Evolutionary conservation across 2,113 vertebrate species (phyloP).

Genomic region (Nothoprocta perdicaria): DNA sequence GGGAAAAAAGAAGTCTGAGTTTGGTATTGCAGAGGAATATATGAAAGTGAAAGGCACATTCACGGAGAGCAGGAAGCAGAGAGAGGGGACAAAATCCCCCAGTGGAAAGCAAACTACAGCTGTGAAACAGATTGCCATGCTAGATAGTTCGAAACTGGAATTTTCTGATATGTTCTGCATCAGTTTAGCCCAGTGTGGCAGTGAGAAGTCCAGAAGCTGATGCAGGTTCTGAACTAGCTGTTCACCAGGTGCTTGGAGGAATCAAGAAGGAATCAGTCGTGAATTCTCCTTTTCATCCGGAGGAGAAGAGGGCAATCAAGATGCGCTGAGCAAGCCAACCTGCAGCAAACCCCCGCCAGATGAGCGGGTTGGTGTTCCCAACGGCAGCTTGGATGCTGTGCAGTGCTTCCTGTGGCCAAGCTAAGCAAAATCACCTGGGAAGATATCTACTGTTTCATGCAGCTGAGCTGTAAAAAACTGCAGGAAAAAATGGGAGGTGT

Average conservation of each 20-base stretch:
- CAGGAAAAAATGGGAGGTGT: background rate
- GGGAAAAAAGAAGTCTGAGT: background rate
- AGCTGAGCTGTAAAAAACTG: background rate
- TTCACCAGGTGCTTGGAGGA: background rate
- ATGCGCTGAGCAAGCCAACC: background rate
- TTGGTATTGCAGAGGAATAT: background rate
- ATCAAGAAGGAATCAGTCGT: background rate
- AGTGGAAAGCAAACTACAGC: background rate
- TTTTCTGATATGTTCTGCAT: background rate
- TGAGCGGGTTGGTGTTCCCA: background rate
- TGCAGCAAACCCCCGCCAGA: background rate
- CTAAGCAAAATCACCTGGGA: background rate
- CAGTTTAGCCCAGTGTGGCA: background rate
- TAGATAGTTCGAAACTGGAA: background rate
- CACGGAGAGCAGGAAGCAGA: rapidly evolving
- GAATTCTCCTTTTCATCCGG: rapidly evolving
- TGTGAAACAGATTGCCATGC: background rate
- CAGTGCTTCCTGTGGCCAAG: background rate
- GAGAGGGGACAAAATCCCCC: background rate
- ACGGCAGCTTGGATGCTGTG: background rate
- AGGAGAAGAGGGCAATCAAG: background rate
- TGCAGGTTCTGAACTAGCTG: background rate
- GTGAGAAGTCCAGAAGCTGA: background rate
- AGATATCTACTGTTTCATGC: too few species aligned
- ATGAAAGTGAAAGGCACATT: background rate